Evolutionary conservation across 2,797 vertebrate genomes (phyloP), one percentile per base, ranked within the genome.

Genomic region (Peromyscus melanophrys): DNA sequence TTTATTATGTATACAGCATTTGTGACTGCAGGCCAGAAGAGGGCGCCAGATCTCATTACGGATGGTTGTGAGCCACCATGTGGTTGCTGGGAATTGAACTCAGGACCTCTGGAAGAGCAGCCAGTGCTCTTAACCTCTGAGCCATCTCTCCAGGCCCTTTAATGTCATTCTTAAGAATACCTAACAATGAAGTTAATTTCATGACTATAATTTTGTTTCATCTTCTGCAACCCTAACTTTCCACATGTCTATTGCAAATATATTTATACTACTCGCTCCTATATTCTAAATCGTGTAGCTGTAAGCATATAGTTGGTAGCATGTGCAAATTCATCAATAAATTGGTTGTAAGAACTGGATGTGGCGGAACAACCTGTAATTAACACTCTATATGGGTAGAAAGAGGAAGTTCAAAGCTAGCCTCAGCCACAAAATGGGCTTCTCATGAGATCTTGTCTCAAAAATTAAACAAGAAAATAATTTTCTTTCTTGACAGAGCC

Each of bases 161-260:
- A 49, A 85, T 8, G 11, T 88, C 95, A 84, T 40, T 80, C 40
- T 7, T 87, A 25, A 21, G 31, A 93, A 67, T 81, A 46, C 34
- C 43, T 80, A 96, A 59, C 46, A 69, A 71, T 84, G 76, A 95
- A 29, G 40, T 89, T 88, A 61, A 89, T 87, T 87, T 87, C 88
- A 71, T 92, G 31, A 46, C 29, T 88, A 93, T 84, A 59, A 87
- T 92, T 86, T 96, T 93, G 9, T 16, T 90, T 93, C n/a, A 59
- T 91, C 83, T n/a, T 94, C 57, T 90, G 25, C 19, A 93, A 65
- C 23, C 69, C 73, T 43, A 78, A 40, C 49, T 91, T 93, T 90
- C 31, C 59, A 90, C 4, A 23, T 34, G 27, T 34, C 29, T 88
- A 85, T 75, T 77, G 25, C 57, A 84, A 90, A 92, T 37, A 63